Conservation (phyloP, 2,113 vertebrate species). For the Pipra filicauda region DNA sequence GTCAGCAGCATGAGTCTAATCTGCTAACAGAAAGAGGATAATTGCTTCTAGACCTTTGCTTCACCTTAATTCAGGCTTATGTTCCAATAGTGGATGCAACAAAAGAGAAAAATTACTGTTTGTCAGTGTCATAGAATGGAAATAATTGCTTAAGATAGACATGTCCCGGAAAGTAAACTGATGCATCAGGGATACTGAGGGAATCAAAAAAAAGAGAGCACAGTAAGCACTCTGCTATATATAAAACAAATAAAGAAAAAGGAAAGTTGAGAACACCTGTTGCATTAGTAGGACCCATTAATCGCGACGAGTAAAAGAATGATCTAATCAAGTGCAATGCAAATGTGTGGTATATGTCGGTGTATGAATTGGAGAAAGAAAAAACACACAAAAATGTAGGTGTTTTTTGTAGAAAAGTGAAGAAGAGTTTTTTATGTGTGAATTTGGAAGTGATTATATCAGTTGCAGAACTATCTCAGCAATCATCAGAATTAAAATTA, state of each 20-base stretch:
- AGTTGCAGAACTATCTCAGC: neutral
- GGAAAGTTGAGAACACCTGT: neutral
- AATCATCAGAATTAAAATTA: neutral
- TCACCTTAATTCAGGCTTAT: neutral
- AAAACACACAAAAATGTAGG: fast-evolving
- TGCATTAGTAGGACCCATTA: neutral
- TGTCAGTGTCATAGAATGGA: neutral
- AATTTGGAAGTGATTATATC: neutral
- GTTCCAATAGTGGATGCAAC: neutral
- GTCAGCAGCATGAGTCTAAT: neutral
- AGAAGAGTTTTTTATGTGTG: neutral
- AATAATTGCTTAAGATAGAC: neutral
- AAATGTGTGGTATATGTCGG: neutral
- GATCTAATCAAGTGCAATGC: neutral
- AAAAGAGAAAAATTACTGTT: neutral
- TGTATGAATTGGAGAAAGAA: neutral
- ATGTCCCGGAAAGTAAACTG: neutral
- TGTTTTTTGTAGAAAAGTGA: neutral
- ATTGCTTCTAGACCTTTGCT: neutral
- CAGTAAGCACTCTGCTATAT: neutral
- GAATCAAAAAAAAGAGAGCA: neutral
- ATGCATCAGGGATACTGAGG: neutral
- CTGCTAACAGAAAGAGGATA: neutral
- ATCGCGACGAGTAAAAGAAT: neutral
- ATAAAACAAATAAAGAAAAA: neutral